Conservation (phyloP, 2,113 vertebrate species). For the Anthoscopus minutus region DNA sequence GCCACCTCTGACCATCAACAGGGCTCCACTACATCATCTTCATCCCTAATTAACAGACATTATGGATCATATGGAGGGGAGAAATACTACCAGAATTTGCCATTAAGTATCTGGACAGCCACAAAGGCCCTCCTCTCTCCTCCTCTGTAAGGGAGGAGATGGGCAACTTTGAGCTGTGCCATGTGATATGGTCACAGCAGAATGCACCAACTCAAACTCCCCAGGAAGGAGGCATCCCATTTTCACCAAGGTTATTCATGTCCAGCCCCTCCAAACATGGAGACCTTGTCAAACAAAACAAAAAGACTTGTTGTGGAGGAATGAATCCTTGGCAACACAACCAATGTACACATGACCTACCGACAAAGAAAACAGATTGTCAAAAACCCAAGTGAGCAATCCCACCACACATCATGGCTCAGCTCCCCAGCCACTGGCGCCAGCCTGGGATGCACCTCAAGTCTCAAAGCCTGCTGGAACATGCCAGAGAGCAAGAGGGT, state of each 20-base stretch:
- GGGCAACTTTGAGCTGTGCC: not conserved
- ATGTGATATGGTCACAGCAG: not conserved
- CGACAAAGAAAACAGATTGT: not conserved
- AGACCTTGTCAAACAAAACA: constrained; percentile 35
- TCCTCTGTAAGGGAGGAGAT: not conserved
- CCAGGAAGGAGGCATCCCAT: not conserved
- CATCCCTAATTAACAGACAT: not conserved
- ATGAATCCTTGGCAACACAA: constrained; percentile 12
- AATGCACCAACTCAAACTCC: not conserved
- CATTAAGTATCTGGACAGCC: not conserved
- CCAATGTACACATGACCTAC: constrained; percentile 24
- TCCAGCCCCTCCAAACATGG: not conserved
- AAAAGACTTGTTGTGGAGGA: constrained; percentile 22
- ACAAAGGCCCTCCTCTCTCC: not conserved
- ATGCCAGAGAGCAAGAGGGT: not conserved
- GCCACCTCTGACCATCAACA: not conserved
- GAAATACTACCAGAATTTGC: not conserved
- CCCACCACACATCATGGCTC: fast-evolving
- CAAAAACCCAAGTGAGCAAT: not conserved
- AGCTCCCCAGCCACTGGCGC: not conserved
- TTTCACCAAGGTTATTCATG: not conserved
- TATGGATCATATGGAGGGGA: not conserved
- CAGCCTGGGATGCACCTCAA: fast-evolving
- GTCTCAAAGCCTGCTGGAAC: not conserved
- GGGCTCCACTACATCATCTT: not conserved